Evolutionary conservation across 2,113 vertebrate species (phyloP).

Genomic region (Entelurus aequoreus): DNA sequence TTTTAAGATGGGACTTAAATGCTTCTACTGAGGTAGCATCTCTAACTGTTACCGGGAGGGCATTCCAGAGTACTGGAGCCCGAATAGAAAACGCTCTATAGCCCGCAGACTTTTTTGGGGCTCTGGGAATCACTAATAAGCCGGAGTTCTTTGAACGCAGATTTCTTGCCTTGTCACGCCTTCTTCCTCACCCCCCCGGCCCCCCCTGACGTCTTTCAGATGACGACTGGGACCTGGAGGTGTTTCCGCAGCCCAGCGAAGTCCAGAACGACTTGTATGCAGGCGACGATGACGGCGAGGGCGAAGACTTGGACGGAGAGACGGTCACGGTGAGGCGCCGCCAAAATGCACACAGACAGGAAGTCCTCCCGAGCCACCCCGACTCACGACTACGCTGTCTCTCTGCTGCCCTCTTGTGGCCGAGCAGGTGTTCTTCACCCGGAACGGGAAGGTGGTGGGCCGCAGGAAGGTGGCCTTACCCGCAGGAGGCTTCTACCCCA

Average conservation of each 20-base stretch:
- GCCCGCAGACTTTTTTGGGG: no score
- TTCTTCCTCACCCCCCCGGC: neutral
- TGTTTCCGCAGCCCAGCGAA: conserved; percentile 68
- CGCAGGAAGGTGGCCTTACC: conserved; percentile 80
- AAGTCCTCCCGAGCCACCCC: no score
- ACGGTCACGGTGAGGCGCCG: conserved; percentile 80
- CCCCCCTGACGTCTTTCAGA: conserved; percentile 57
- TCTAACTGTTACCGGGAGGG: no score
- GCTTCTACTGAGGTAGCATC: no score
- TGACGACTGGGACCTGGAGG: conserved; percentile 81
- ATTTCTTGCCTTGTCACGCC: neutral
- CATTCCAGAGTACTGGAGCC: no score
- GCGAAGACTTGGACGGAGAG: conserved; percentile 77
- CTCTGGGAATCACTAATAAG: no score
- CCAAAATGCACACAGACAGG: neutral
- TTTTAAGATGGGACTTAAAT: no score
- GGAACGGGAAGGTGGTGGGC: conserved; percentile 85
- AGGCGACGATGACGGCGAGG: conserved; percentile 74
- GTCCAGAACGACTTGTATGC: conserved; percentile 81
- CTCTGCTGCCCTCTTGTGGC: conserved; percentile 19
- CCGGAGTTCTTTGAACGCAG: no score
- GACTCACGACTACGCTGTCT: neutral
- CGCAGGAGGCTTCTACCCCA: conserved; percentile 80
- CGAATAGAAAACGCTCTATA: no score
- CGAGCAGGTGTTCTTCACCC: conserved; percentile 84